Conservation (phyloP, 2,797 vertebrate species). For the Gephyroberyx darwinii region DNA sequence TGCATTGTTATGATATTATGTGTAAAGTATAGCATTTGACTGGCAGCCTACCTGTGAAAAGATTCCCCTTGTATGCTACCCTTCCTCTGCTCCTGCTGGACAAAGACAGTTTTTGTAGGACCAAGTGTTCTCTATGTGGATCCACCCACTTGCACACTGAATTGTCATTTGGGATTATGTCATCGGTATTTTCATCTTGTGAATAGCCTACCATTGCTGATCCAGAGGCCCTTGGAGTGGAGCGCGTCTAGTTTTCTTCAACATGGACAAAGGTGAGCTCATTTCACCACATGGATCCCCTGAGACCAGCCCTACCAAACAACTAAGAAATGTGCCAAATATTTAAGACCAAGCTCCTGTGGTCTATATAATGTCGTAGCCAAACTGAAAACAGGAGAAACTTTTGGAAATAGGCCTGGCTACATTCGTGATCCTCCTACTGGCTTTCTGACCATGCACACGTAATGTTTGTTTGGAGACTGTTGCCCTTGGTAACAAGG, state of each 20-base stretch:
- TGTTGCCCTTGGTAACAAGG: constrained; percentile 68
- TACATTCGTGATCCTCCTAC: neutral
- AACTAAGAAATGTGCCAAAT: neutral
- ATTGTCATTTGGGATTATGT: neutral
- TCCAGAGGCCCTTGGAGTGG: constrained; percentile 66
- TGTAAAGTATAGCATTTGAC: neutral
- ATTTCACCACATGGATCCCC: constrained; percentile 56
- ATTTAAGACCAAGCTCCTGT: neutral
- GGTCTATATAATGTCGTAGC: no score
- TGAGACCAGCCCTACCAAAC: neutral
- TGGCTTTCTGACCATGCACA: neutral
- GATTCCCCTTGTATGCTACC: constrained; percentile 49
- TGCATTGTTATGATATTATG: neutral
- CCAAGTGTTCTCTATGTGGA: neutral
- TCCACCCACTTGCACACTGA: neutral
- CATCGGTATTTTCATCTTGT: neutral
- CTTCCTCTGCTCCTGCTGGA: constrained; percentile 49
- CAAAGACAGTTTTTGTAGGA: constrained; percentile 15
- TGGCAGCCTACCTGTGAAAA: constrained; percentile 49
- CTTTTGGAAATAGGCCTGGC: no score
- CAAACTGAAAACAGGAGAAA: no score
- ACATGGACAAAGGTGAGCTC: constrained; percentile 84
- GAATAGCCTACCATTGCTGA: constrained; percentile 66
- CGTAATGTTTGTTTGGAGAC: constrained; percentile 65
- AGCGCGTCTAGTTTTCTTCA: constrained; percentile 78